Conservation (phyloP, 2,113 vertebrate species). For the Rhineura floridana region DNA sequence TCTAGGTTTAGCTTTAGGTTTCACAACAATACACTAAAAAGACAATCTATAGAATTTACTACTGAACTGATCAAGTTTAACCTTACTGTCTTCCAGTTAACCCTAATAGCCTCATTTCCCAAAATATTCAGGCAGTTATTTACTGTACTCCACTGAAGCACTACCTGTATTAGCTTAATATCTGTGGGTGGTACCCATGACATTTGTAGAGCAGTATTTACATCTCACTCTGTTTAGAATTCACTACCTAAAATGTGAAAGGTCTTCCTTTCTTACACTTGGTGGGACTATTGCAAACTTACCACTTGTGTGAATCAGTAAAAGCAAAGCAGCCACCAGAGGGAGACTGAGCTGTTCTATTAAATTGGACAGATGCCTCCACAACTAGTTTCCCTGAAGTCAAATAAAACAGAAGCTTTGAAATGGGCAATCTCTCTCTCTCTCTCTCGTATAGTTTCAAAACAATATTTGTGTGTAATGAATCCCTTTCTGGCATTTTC, state of each 20-base stretch:
- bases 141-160: neutral
- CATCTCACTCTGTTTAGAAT: neutral
- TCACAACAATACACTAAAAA: neutral
- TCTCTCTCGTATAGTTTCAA: neutral
- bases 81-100: neutral
- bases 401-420: rapidly evolving
- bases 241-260: neutral
- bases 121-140: neutral
- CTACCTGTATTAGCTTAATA: neutral
- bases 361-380: neutral
- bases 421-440: neutral
- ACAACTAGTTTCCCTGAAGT: rapidly evolving
- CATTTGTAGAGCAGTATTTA: neutral
- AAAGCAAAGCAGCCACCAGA: neutral
- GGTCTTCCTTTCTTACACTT: neutral
- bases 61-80: neutral
- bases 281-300: rapidly evolving
- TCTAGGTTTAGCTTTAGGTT: neutral
- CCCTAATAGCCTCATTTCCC: neutral
- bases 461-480: neutral
- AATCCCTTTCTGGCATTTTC: neutral
- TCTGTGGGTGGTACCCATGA: neutral
- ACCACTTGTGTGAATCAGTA: neutral
- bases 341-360: constrained; percentile 2
- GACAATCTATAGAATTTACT: neutral